Evolutionary conservation across 2,888 invertebrate species (phyloP), one percentile per base, ranked within the genome.

Genomic region (Punctoribates punctum): DNA sequence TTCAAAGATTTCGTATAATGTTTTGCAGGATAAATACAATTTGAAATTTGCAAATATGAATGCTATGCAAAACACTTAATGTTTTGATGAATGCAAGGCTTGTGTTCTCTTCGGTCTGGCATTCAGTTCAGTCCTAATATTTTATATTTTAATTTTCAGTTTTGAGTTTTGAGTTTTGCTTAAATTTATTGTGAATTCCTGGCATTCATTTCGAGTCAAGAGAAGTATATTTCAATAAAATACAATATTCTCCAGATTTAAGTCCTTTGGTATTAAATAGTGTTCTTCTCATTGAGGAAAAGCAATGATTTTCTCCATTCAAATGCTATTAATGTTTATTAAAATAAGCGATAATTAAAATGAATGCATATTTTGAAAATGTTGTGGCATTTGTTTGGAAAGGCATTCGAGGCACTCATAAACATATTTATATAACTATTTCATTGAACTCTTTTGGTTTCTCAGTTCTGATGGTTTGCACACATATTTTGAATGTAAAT

Each of bases 281-380:
- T 34, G 34, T 34, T 34, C 34, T 8, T 34, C 34, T 34, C 4
- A 34, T 34, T 5, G 34, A 34, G n/a, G n/a, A 15, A 48, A 54
- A n/a, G 20, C 54, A 54, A 54, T 57, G 11, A 57, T 57, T 57
- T 57, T 1, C 23, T 17, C 1, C 23, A 25, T 57, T 25, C 17
- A 48, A 34, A 29, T 65, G 34, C 34, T 25, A 65, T 65, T 65
- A 65, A 65, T 65, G 62, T 65, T 65, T 65, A 65, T 65, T 65
- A 65, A 65, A 34, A 34, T 34, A 29, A 65, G 34, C n/a, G 62
- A 65, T 65, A 65, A 65, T 65, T 65, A 65, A 65, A 65, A 65
- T 65, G 62, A 65, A 65, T 65, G 62, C 17, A 17, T 29, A 65
- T 9, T 29, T 65, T 34, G 5, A 65, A 65, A 65, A 65, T 65